Conservation (phyloP, 2,888 invertebrate species). For the Ditula angustiorana region DNA sequence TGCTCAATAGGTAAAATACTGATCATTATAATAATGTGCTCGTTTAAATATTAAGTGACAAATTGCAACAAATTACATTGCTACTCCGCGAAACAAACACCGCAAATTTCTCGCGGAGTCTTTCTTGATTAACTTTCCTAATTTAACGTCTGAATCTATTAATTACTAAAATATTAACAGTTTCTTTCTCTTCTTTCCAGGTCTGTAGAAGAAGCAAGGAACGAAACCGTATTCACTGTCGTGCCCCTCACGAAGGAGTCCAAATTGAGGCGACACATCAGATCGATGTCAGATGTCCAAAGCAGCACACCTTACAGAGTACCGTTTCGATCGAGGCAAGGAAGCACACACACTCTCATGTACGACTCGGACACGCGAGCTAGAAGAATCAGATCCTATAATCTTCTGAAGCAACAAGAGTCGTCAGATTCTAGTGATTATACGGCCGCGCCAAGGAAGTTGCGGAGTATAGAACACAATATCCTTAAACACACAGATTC, state of each 20-base stretch:
- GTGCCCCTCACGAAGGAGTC: conserved; percentile 74
- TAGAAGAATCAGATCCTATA: conserved; percentile 63
- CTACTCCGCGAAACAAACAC: too few relatives aligned
- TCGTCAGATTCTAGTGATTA: conserved; percentile 78
- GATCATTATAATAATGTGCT: neutral
- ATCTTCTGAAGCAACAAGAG: conserved; percentile 61
- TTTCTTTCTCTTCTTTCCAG: conserved; percentile 61
- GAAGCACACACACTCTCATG: conserved; percentile 67
- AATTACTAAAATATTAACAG: too few relatives aligned
- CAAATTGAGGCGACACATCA: conserved; percentile 73
- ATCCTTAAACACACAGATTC: conserved; percentile 78
- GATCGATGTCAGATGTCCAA: conserved; percentile 81
- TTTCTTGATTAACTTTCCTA: too few relatives aligned
- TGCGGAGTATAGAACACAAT: conserved; percentile 67
- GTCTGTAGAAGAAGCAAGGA: conserved; percentile 66
- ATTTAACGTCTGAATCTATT: too few relatives aligned
- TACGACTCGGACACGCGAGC: conserved; percentile 78
- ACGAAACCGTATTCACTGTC: conserved; percentile 60
- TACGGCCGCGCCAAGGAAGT: conserved; percentile 63
- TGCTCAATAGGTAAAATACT: neutral
- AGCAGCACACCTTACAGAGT: conserved; percentile 76
- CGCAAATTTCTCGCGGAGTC: too few relatives aligned
- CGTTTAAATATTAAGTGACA: neutral
- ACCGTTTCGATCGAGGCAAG: conserved; percentile 66
- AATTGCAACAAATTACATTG: too few relatives aligned